Base-by-base conservation (phyloP, 2,113 vertebrate species). In the Halichoeres trimaculatus region DNA sequence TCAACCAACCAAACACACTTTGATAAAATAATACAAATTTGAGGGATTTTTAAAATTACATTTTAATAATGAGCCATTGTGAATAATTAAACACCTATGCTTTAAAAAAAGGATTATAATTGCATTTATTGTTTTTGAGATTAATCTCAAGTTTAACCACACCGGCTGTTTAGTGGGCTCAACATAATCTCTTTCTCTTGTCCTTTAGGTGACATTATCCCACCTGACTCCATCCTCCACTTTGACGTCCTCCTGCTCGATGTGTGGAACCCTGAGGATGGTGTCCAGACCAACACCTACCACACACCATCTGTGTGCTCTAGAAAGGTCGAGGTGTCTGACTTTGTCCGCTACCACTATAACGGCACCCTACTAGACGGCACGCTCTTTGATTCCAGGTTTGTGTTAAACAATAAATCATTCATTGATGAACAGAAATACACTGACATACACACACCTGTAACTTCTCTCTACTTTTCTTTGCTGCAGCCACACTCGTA, bases 381-480 rank as follows among this genome's bases (percentile, higher is more conserved):
- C n/a, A 99, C 98, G 0, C 93, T 99, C 0, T 99, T 99, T 72
- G 98, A 99, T 62, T 99, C 98, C 8, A 99, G 98, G 98, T 99
- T 72, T 62, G 76, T 48, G 54, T 0, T 10, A 36, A 0, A 2
- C 11, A 10, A n/a, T 20, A 1, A 26, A 24, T 8, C 2, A 7
- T 35, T 50, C 40, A 19, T 48, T 52, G n/a, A 41, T 0, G 47
- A 26, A 12, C 9, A 45, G 11, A 23, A 2, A 38, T 3, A 2
- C 16, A 34, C 19, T 4, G 30, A 1, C 1, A 34, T 16, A 53
- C 11, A 43, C 26, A 56, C 0, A 50, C 4, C n/a, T 34, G 23
- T 62, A 48, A 78, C 38, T 0, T 45, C 1, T 70, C 67, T 48
- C 47, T 43, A 58, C 30, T 41, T 0, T 43, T 34, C 40, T 47